Percentiles rank a stretch among this genome's conserved stretches.
These are phyloP conservation scores for Trissoscelio sp. DNA, from an alignment of 2,888 invertebrate species.

Conservation along the genomic window DNA sequence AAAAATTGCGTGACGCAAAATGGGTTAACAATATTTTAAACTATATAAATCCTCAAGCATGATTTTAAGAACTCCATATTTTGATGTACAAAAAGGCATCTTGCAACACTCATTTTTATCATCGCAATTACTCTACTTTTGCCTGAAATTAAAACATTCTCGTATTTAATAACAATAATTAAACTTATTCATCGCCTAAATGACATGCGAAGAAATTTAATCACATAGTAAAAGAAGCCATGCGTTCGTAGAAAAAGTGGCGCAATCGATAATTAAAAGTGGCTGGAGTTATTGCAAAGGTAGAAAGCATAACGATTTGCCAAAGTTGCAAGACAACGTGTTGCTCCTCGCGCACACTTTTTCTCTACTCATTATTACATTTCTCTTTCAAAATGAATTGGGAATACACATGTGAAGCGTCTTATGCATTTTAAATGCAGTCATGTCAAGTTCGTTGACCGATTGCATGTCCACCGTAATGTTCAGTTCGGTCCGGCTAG, in stretches of 20 bases:
- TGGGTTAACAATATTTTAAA: too few species aligned
- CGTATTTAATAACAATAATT: too few species aligned
- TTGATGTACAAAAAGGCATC: too few species aligned
- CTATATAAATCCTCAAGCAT: too few species aligned
- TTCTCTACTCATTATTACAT: slow-evolving; percentile 1
- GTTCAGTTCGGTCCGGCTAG: slow-evolving; percentile 30
- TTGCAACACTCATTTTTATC: too few species aligned
- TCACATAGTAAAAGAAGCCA: too few species aligned
- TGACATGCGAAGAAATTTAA: too few species aligned
- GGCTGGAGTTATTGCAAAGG: neutral
- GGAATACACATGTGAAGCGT: slow-evolving; percentile 18
- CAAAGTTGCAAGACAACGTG: slow-evolving; percentile 2
- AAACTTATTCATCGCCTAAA: too few species aligned
- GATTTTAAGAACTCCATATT: too few species aligned
- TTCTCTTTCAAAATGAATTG: slow-evolving; percentile 38
- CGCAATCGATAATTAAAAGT: slow-evolving; percentile 9
- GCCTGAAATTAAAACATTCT: too few species aligned
- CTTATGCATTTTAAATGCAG: slow-evolving; percentile 44
- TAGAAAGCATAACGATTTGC: slow-evolving; percentile 38
- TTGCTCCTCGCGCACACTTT: neutral
- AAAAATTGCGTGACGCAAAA: too few species aligned
- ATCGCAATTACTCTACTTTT: too few species aligned
- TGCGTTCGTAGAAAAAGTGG: neutral
- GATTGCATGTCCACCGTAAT: slow-evolving; percentile 37
- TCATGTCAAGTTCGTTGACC: slow-evolving; percentile 49